Base-by-base conservation (phyloP, 2,888 invertebrate species). In the Acrobeloides nanus region DNA sequence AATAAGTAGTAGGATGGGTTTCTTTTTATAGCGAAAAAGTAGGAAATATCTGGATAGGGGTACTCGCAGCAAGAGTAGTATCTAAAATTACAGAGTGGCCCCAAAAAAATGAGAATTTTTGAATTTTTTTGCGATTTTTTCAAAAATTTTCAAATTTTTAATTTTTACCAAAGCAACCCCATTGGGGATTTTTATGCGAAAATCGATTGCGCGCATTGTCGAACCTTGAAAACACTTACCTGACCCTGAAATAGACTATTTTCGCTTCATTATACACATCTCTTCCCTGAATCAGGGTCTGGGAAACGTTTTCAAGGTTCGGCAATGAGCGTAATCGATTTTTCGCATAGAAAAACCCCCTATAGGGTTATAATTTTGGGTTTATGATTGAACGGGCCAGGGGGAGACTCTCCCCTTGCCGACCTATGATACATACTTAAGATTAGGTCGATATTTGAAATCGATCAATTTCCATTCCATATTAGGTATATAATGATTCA, bases 1-100 rank as follows among this genome's bases (percentile, higher is more conserved):
- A 71, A 71, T 21, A 71, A 51, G 41, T 72, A 73, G 41, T 72
- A 72, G 6, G 64, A 60, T 0, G 72, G 71, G 49, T 73, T 73
- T 24, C 72, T 41, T 40, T 66, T 68, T 48, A 72, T 66, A 3
- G 69, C 61, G 48, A 72, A 72, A 43, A 63, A 68, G 50, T 71
- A 72, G 18, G 63, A 62, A 15, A 72, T 12, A 25, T 53, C 50
- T 34, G 66, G 66, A 38, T 67, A 72, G 1, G 73, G 66, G 25
- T 66, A 61, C 1, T 72, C 66, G 41, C 72, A 72, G 42, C 72
- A 72, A 31, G 66, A 66, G 50, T 74, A 74, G 56, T 58, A 62
- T 38, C 65, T 61, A 39, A 42, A 58, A 42, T n/a, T 10, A 3
- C 26, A 25, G 25, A 20, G 18, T 32, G 24, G 12, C 7, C n/a